phyloP scores from a whole-genome alignment of 2,888 invertebrate genomes.

The Pammene fasciana region DNA sequence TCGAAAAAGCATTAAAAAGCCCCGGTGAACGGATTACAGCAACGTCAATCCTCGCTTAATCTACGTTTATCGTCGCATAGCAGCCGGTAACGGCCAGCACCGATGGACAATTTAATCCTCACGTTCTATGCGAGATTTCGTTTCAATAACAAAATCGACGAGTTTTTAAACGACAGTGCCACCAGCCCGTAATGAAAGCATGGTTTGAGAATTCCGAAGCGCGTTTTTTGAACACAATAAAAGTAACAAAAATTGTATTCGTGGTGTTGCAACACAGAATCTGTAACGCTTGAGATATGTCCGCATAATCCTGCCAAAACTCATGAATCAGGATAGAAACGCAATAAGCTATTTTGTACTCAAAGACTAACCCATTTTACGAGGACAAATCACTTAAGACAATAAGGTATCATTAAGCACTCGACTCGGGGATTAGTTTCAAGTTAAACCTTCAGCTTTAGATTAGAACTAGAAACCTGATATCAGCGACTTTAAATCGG shows the following conservation, averaged over 20 bases:
- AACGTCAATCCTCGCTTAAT: conserved; percentile 71
- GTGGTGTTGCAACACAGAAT: neutral
- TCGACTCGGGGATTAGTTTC: conserved; percentile 8
- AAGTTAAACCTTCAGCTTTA: conserved; percentile 21
- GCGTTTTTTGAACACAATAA: neutral
- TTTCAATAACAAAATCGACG: conserved; percentile 58
- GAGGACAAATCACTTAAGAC: conserved; percentile 20
- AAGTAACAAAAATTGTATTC: conserved; percentile 4
- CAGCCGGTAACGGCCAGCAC: conserved; percentile 67
- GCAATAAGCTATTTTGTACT: conserved; percentile 20
- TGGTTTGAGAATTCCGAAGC: conserved; percentile 11
- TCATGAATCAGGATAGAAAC: conserved; percentile 25
- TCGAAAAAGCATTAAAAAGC: conserved; percentile 54
- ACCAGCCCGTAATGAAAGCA: conserved; percentile 30
- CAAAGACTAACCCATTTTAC: conserved; percentile 21
- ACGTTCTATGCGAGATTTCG: conserved; percentile 50
- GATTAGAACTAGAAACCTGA: conserved; percentile 21
- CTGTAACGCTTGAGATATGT: conserved; percentile 9
- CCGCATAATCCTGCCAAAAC: conserved; percentile 18
- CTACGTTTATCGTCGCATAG: conserved; percentile 73
- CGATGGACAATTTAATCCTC: conserved; percentile 72
- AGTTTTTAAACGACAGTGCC: conserved; percentile 42
- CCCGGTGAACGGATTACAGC: conserved; percentile 56
- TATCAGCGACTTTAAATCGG: conserved; percentile 23
- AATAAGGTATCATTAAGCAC: conserved; percentile 22